These are phyloP conservation scores for Selene dorsalis DNA, from an alignment of 2,797 vertebrate genomes.

Conservation along the genomic window DNA sequence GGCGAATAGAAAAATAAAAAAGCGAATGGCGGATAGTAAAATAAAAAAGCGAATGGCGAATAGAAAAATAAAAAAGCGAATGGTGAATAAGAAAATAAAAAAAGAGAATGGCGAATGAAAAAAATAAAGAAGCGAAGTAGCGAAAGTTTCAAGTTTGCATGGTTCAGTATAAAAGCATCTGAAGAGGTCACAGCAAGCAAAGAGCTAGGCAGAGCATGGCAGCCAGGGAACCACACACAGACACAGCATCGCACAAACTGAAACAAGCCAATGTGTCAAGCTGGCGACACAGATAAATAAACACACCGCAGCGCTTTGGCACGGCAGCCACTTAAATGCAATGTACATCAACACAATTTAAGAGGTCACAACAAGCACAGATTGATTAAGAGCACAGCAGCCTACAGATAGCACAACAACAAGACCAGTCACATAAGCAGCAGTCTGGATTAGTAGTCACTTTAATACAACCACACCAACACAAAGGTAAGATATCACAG, in stretches of 20 bases:
- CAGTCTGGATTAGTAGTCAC: too few relatives aligned
- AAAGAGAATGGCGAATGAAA: not conserved
- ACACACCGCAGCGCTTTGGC: not conserved
- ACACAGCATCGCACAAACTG: not conserved
- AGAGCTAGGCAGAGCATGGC: not conserved
- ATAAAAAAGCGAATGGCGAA: too few relatives aligned
- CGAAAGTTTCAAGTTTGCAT: too few relatives aligned
- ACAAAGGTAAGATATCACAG: too few relatives aligned
- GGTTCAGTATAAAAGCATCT: not conserved
- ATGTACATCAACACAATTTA: not conserved
- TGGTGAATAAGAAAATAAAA: too few relatives aligned
- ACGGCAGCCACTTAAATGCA: not conserved
- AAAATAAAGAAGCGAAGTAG: not conserved
- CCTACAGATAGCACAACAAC: not conserved
- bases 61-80: too few relatives aligned
- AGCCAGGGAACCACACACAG: not conserved
- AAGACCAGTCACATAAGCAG: too few relatives aligned
- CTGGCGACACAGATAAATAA: too few relatives aligned
- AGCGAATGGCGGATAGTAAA: too few relatives aligned
- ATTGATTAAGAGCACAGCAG: not conserved
- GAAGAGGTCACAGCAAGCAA: not conserved
- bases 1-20: too few relatives aligned
- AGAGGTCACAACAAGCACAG: conserved; percentile 21
- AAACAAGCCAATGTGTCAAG: not conserved
- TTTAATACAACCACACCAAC: too few relatives aligned